Evolutionary conservation across 2,797 vertebrate genomes (phyloP).

Genomic region (Halcyon smyrnensis): DNA sequence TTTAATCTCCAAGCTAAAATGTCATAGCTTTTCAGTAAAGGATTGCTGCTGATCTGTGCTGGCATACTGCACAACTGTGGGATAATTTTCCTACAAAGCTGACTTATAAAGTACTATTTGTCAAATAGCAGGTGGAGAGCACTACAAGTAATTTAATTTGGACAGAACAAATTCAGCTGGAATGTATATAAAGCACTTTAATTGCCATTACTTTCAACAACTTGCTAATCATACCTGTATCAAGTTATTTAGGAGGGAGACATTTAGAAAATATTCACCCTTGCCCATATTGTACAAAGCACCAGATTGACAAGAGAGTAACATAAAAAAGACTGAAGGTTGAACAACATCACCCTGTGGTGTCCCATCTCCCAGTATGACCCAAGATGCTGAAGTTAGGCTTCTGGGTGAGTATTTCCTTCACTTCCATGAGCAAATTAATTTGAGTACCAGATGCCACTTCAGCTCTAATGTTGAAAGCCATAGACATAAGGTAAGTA

Average conservation of each 20-base stretch:
- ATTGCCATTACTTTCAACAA: neutral
- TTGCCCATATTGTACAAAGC: neutral
- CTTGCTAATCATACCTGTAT: neutral
- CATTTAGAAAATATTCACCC: neutral
- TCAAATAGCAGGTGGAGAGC: neutral
- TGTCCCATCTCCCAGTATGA: neutral
- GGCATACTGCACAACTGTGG: neutral
- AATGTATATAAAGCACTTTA: neutral
- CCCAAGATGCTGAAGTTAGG: neutral
- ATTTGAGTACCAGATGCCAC: neutral
- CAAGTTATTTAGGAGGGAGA: neutral
- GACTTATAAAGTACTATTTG: neutral
- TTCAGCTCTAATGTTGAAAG: neutral
- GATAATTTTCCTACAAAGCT: neutral
- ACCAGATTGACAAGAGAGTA: neutral
- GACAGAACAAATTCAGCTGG: neutral
- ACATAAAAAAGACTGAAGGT: neutral
- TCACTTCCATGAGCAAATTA: neutral
- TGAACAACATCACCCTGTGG: accelerated
- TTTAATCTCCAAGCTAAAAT: neutral
- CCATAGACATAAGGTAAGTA: neutral
- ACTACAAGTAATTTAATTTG: neutral
- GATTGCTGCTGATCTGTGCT: accelerated
- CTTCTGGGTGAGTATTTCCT: neutral
- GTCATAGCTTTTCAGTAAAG: neutral